phyloP scores from a whole-genome alignment of 2,113 vertebrate species.

The Strix aluco region DNA sequence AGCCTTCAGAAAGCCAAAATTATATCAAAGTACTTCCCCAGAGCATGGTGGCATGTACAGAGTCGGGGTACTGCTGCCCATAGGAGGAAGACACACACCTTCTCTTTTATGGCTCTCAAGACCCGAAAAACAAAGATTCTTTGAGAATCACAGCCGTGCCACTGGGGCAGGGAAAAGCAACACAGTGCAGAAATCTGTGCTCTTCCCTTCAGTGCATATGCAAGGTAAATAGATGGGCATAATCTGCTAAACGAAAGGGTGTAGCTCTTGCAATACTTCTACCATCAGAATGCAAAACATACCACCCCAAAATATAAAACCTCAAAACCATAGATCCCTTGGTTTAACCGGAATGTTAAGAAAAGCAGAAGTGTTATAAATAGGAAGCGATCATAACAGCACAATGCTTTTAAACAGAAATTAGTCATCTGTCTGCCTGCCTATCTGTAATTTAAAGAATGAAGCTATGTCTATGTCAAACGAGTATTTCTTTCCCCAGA shows the following conservation, averaged over 20 bases:
- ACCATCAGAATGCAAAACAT: background rate
- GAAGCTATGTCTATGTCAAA: constrained; percentile 13
- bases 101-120: background rate
- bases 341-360: constrained; percentile 21
- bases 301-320: background rate
- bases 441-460: constrained; percentile 48
- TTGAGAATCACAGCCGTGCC: background rate
- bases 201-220: background rate
- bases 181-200: background rate
- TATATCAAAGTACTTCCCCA: background rate
- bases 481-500: background rate
- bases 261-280: background rate
- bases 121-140: background rate
- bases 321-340: background rate
- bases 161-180: background rate
- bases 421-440: constrained; percentile 17
- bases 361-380: background rate
- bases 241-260: background rate
- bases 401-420: constrained; percentile 31
- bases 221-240: background rate
- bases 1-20: background rate
- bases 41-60: background rate
- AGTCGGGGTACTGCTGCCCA: fast-evolving
- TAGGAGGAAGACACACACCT: background rate
- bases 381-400: background rate